Evolutionary conservation across 2,797 vertebrate species (phyloP), one percentile per base, ranked within the genome.

Genomic region (Hemitrygon akajei): DNA sequence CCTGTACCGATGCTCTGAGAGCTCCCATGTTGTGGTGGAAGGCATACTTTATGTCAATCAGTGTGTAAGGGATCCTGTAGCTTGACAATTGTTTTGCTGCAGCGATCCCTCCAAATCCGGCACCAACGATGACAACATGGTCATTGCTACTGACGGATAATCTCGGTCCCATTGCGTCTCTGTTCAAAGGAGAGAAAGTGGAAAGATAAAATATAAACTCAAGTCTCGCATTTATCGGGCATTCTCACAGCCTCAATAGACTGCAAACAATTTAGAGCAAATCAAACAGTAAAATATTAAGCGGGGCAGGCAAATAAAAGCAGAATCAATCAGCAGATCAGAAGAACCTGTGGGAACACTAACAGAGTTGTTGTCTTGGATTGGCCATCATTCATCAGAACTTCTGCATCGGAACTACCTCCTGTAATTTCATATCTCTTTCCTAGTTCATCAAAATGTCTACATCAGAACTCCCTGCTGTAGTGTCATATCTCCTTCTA

Each of bases 1-100:
- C 97, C 95, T 98, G 95, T 75, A 99, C 97, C 0, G 98, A 96
- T 25, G 98, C 98, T 0, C 98, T 95, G 9, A 99, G 97, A 0
- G 97, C 96, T 0, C 96, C 98, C 93, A 97, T 96, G 16, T 99
- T 99, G 96, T 99, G 98, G 94, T 99, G 98, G 94, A 99, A 99
- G 0, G 97, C 97, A 7, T 98, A 98, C 81, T 96, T 96, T 95
- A 95, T 93, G 94, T 99, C 98, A 94, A 99, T 97, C 94, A 99
- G 96, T 34, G 97, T 95, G 96, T 98, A 98, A 9, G 96, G 96
- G 25, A 99, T 1, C 0, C 95, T 97, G 69, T 94, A 93, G 0
- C 96, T 95, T 75, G 97, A 96, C 2, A 99, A 97, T 81, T 97
- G 95, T 94, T 95, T 96, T 94, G 97, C 97, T 0, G 97, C 97